A percentile compares a stretch with the other conserved stretches of the same genome.
Conservation (phyloP, 2,888 invertebrate species). For the Microctonus brassicae region DNA sequence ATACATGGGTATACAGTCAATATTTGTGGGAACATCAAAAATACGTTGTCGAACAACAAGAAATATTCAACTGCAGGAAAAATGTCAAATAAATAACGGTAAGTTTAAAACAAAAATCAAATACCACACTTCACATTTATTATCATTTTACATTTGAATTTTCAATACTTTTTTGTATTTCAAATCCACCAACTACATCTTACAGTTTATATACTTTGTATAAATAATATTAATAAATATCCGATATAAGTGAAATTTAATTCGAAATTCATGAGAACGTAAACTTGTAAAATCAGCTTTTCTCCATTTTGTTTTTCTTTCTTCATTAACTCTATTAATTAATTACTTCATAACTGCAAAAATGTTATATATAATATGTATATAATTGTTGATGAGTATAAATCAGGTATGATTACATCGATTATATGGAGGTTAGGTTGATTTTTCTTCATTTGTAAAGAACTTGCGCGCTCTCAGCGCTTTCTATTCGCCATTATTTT, state of each 20-base stretch:
- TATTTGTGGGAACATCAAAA: background rate
- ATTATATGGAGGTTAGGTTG: background rate
- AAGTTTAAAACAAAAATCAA: background rate
- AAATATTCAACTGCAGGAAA: background rate
- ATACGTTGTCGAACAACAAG: background rate
- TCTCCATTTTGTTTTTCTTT: too few species aligned
- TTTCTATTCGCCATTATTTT: background rate
- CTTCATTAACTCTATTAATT: background rate
- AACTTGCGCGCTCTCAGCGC: background rate
- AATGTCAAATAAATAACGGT: background rate
- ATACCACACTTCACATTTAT: background rate
- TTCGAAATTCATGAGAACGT: too few species aligned
- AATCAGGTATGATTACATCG: background rate
- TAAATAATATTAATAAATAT: too few species aligned
- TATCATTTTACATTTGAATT: background rate
- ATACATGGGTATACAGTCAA: slow-evolving; percentile 3
- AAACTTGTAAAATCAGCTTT: too few species aligned
- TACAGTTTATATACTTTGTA: too few species aligned
- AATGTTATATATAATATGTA: background rate
- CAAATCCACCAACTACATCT: too few species aligned
- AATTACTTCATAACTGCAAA: background rate
- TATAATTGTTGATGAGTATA: background rate
- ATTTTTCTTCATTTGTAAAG: background rate
- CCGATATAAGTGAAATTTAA: too few species aligned
- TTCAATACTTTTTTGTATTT: too few species aligned